Base-by-base conservation (phyloP, 92 coral and sea anemone species). In the Metridium senile region DNA sequence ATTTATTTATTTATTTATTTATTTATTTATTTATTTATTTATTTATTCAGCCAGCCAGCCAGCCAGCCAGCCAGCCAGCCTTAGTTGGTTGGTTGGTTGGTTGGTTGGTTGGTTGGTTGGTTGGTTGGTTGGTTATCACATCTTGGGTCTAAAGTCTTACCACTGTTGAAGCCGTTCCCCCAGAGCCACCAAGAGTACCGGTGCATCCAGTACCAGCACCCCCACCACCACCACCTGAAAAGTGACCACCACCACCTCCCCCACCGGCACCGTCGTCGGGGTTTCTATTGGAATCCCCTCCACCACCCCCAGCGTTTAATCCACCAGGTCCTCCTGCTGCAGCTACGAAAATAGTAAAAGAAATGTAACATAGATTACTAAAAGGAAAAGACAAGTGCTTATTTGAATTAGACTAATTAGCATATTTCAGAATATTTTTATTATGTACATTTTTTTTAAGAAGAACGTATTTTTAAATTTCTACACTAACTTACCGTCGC, bases 221-320 rank as follows among this genome's bases (percentile, higher is more conserved):
- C 25, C 81, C 93, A 0, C 93, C 93, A 57, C 82, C 93, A 22
- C 90, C 93, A 26, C 93, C 90, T 20, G 93, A 89, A 78, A 89
- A 89, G 64, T 89, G 93, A 13, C 93, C 93, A 26, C 93, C 93
- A 35, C 93, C 93, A 17, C 93, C 93, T 18, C 93, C 93, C 33
- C 79, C 89, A 3, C 78, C 93, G 6, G 77, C 84, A 29, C 93
- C 93, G 43, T 76, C 87, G 31, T 85, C 87, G 1, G 2, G 0
- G 52, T 77, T 65, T 11, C 33, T 56, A 6, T 43, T 74, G 4
- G 79, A 73, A 64, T 78, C 88, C 29, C 70, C 87, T 23, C 93
- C 93, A 43, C 93, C 87, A 25, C 90, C 93, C 56, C 93, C 93
- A 23, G 93, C 89, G 33, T 85, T 86, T n/a, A 73, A 70, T n/a